These are phyloP conservation scores for Himalopsyche japonica DNA, from an alignment of 2,888 invertebrate genomes.

Conservation along the genomic window DNA sequence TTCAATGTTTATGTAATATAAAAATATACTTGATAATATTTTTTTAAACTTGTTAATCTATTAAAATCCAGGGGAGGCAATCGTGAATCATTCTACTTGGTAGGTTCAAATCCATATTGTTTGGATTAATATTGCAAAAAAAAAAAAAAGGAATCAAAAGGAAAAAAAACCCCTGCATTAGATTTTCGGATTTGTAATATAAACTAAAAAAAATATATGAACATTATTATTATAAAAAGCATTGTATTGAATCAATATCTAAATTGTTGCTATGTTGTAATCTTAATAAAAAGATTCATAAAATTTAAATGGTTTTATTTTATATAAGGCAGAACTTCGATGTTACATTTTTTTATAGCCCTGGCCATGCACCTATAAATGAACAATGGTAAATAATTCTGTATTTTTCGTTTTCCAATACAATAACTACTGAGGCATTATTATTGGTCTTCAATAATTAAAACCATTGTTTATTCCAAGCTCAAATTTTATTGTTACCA, in stretches of 20 bases:
- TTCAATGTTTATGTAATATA: neutral
- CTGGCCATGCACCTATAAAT: too few relatives aligned
- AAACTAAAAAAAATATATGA: neutral
- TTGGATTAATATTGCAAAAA: neutral
- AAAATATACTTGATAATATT: neutral
- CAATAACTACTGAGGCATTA: too few relatives aligned
- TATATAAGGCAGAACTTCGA: too few relatives aligned
- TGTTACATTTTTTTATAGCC: too few relatives aligned
- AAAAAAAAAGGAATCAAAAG: neutral
- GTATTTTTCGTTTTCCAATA: too few relatives aligned
- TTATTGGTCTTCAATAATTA: too few relatives aligned
- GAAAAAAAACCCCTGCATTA: neutral
- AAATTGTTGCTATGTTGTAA: neutral
- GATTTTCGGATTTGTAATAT: neutral
- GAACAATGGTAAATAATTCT: too few relatives aligned
- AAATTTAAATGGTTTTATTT: neutral
- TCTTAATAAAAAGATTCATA: neutral
- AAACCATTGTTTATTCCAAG: too few relatives aligned
- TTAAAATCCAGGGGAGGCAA: neutral
- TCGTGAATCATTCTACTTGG: too few relatives aligned
- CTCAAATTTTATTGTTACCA: too few relatives aligned
- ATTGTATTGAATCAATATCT: neutral
- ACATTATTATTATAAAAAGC: neutral
- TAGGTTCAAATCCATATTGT: neutral
- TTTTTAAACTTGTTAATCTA: neutral